Evolutionary conservation across 1,140 invertebrate genomes (phyloP).

Genomic region (Bombus superbus): DNA sequence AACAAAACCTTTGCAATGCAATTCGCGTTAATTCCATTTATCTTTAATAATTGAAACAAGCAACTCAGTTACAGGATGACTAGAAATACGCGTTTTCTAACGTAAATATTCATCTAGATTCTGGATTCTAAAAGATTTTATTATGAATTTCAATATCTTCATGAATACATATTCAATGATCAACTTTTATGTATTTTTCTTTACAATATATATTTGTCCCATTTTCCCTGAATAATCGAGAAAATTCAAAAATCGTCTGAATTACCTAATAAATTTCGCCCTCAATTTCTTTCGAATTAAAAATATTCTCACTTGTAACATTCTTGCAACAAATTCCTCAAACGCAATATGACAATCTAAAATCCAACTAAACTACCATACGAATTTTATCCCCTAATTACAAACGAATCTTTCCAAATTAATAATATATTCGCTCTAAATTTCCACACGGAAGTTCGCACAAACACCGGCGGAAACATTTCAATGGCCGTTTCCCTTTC

Average conservation of each 20-base stretch:
- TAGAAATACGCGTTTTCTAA: too few species aligned
- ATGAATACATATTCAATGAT: too few species aligned
- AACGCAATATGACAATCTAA: not conserved
- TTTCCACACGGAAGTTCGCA: too few species aligned
- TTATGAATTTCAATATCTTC: too few species aligned
- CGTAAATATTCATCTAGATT: too few species aligned
- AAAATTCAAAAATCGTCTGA: not conserved
- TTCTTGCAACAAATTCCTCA: not conserved
- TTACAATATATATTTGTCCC: too few species aligned
- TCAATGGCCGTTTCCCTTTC: not conserved
- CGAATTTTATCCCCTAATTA: too few species aligned
- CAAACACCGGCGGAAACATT: not conserved
- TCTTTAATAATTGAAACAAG: not conserved
- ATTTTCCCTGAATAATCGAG: not conserved
- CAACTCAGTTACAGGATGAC: too few species aligned
- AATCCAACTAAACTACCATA: too few species aligned
- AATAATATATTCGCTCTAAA: not conserved
- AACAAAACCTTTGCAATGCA: not conserved
- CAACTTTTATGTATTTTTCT: too few species aligned
- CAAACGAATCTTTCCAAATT: too few species aligned
- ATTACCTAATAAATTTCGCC: not conserved
- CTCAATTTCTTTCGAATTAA: not conserved
- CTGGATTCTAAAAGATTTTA: too few species aligned
- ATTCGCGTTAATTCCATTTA: not conserved
- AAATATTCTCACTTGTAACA: not conserved